These are phyloP conservation scores for Phalangium opilio DNA, from an alignment of 2,888 invertebrate species.

Conservation along the genomic window DNA sequence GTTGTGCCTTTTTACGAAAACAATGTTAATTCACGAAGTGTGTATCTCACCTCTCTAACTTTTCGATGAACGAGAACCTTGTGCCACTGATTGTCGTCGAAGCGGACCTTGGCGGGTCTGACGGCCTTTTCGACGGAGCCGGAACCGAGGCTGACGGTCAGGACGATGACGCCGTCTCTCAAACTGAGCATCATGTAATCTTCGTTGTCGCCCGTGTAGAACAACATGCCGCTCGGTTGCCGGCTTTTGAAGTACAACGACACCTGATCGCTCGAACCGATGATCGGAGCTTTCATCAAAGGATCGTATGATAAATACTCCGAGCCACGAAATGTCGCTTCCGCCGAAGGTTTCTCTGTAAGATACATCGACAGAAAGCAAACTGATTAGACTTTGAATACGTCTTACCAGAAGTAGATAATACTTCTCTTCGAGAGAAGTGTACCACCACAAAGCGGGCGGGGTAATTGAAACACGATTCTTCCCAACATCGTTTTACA, in stretches of 20 bases:
- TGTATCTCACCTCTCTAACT: slow-evolving; percentile 62
- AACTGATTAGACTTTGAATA: no score
- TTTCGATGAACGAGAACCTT: slow-evolving; percentile 73
- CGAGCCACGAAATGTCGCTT: slow-evolving; percentile 79
- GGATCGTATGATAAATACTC: slow-evolving; percentile 85
- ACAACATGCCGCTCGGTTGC: slow-evolving; percentile 74
- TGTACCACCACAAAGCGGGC: no score
- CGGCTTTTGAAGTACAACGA: slow-evolving; percentile 82
- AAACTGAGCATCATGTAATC: slow-evolving; percentile 74
- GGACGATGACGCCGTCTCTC: slow-evolving; percentile 69
- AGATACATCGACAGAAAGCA: no score
- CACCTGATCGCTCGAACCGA: slow-evolving; percentile 78
- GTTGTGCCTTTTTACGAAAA: no score
- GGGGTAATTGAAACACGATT: no score
- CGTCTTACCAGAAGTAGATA: no score
- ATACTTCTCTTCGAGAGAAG: no score
- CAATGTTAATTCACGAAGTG: no score
- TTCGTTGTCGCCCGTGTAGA: slow-evolving; percentile 55
- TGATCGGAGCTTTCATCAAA: slow-evolving; percentile 64
- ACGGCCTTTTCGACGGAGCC: slow-evolving; percentile 40
- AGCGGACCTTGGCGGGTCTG: slow-evolving; percentile 69
- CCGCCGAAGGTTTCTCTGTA: slow-evolving; percentile 79
- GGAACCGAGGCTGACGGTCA: slow-evolving; percentile 69
- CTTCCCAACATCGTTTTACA: no score
- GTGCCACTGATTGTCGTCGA: slow-evolving; percentile 95